A percentile compares a stretch with the other conserved stretches of the same genome.
These are phyloP conservation scores for Lamellibrachia columna DNA, from an alignment of 2,888 invertebrate species.

Conservation along the genomic window DNA sequence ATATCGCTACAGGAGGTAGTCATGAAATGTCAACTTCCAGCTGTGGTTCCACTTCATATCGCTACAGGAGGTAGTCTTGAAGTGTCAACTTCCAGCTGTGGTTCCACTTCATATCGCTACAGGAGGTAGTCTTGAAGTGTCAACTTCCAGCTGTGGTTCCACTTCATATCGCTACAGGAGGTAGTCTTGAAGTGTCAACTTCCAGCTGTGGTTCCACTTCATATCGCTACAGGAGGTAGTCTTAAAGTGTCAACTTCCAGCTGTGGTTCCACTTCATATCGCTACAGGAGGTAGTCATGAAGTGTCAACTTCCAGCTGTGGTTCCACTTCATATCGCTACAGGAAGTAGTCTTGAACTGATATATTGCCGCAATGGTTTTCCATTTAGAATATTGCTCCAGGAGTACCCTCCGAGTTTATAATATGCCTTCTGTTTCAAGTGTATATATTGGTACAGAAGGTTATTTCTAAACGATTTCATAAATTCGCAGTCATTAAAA, in stretches of 20 bases:
- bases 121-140: constrained; percentile 68
- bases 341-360: constrained; percentile 98
- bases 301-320: constrained; percentile 99
- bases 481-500: not conserved
- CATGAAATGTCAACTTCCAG: constrained; percentile 99
- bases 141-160: constrained; percentile 99
- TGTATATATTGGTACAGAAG: not conserved
- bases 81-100: constrained; percentile 99
- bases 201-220: constrained; percentile 99
- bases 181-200: constrained; percentile 72
- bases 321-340: constrained; percentile 98
- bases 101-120: constrained; percentile 98
- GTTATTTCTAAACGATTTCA: not conserved
- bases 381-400: constrained; percentile 62
- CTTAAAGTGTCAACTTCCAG: constrained; percentile 80
- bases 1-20: constrained; percentile 95
- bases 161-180: constrained; percentile 96
- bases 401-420: not conserved
- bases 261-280: constrained; percentile 96
- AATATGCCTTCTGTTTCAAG: not conserved
- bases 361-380: constrained; percentile 99
- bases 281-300: constrained; percentile 98
- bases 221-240: constrained; percentile 89
- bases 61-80: constrained; percentile 97
- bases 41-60: constrained; percentile 99